A percentile compares a stretch with the other conserved stretches of the same genome.
phyloP scores from a whole-genome alignment of 2,113 vertebrate genomes.

The Reinhardtius hippoglossoides region DNA sequence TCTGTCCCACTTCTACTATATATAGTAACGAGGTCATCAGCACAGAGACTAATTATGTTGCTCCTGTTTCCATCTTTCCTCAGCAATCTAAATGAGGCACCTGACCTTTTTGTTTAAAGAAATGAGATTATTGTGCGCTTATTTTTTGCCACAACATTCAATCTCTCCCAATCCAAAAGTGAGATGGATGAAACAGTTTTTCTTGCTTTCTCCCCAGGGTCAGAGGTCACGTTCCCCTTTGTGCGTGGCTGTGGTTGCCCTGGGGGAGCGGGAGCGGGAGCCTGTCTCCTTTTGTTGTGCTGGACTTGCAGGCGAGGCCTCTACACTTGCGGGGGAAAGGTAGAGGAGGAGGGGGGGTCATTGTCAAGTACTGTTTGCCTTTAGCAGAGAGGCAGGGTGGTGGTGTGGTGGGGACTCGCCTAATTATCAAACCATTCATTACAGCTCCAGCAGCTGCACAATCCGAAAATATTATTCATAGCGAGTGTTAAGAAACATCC shows the following conservation, averaged over 20 bases:
- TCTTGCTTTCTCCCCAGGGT: conserved; percentile 51
- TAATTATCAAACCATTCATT: conserved; percentile 70
- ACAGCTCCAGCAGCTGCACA: conserved; percentile 68
- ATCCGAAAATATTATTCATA: conserved; percentile 73
- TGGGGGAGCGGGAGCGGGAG: conserved; percentile 70
- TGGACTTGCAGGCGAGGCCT: conserved; percentile 71
- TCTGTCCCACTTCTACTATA: conserved; percentile 12
- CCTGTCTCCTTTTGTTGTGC: conserved; percentile 74
- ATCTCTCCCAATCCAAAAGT: conserved; percentile 19
- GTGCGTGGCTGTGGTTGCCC: conserved; percentile 61
- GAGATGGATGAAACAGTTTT: conserved; percentile 49
- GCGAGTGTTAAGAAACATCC: conserved; percentile 61
- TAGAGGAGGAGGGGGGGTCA: neutral
- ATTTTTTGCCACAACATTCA: neutral
- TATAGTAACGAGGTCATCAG: conserved; percentile 32
- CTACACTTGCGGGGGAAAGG: conserved; percentile 19
- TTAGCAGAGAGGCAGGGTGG: conserved; percentile 29
- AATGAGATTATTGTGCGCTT: conserved; percentile 1
- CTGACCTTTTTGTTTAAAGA: conserved; percentile 11
- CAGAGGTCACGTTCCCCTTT: conserved; percentile 72
- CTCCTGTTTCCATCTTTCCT: conserved; percentile 19
- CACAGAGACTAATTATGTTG: conserved; percentile 16
- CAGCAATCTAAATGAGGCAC: conserved; percentile 24
- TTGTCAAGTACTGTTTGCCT: conserved; percentile 62
- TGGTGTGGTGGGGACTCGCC: conserved; percentile 7